Base-by-base conservation (phyloP, 2,797 vertebrate genomes). In the Amblyopsis hoosieri region DNA sequence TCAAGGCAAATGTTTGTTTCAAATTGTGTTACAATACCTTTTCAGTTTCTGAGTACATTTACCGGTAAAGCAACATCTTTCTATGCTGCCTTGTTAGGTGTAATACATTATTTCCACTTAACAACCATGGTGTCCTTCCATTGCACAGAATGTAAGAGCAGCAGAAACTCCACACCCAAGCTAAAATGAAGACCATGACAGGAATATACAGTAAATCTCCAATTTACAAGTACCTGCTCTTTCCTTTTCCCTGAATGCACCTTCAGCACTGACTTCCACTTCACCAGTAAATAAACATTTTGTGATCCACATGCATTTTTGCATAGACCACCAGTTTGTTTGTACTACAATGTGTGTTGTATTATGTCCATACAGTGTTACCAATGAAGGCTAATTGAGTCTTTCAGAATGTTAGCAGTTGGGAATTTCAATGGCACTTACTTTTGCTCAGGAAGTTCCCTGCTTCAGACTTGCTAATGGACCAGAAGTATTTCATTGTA, bases 111-210 rank as follows among this genome's bases (percentile, higher is more conserved):
- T 10, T 33, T 14, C 17, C 33, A 47, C 19, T 60, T 1, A 37
- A 57, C n/a, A n/a, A 1, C 46, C 3, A 11, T 23, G 46, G 19
- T 57, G 3, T 56, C 33, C 64, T 54, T 54, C 72, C 48, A 74
- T 29, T 69, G 46, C 53, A 47, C 79, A 89, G 89, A 81, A 19
- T 66, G 46, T 4, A 45, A 89, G 85, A 79, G 69, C 72, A 17
- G 59, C 80, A 83, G 86, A 82, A 42, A 63, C 50, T 45, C 81
- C 62, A 58, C 83, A 76, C 47, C 81, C 80, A 31, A 84, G 84
- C 67, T 87, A 80, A 65, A 45, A 19, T 14, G n/a, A 49, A 45
- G 47, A 45, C 10, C 8, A 57, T 37, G 33, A 37, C 33, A 37
- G 33, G 33, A 37, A 8, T 37, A 37, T 6, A 23, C 23, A 23